These are phyloP conservation scores for Tauraco erythrolophus DNA, from an alignment of 2,113 vertebrate genomes.

Conservation along the genomic window DNA sequence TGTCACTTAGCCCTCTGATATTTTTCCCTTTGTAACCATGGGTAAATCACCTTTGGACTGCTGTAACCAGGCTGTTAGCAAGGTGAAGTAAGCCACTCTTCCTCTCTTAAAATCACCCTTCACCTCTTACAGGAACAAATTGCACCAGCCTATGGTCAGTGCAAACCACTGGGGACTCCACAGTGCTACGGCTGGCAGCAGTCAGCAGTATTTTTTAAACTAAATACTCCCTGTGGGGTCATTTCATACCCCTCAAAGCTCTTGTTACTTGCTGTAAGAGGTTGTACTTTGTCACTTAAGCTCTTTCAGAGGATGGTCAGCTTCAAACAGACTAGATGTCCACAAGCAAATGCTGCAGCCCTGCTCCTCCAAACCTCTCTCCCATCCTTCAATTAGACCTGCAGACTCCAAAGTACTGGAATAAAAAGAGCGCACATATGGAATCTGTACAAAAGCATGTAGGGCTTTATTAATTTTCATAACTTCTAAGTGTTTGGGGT, in stretches of 20 bases:
- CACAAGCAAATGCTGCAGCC: background rate
- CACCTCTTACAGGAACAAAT: background rate
- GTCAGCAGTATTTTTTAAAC: background rate
- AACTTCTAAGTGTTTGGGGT: background rate
- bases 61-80: background rate
- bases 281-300: background rate
- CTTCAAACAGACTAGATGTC: background rate
- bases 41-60: background rate
- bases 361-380: background rate
- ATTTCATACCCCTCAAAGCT: background rate
- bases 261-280: background rate
- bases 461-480: background rate
- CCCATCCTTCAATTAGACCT: background rate
- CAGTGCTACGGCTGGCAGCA: background rate
- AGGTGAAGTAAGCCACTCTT: background rate
- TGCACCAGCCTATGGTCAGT: background rate
- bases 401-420: background rate
- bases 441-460: background rate
- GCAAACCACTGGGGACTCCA: background rate
- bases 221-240: background rate
- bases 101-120: background rate
- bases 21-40: background rate
- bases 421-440: background rate
- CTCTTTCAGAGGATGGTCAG: background rate
- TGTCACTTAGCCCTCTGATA: background rate